These are phyloP conservation scores for Auanema freiburgensis DNA, from an alignment of 2,888 invertebrate species.

Conservation along the genomic window DNA sequence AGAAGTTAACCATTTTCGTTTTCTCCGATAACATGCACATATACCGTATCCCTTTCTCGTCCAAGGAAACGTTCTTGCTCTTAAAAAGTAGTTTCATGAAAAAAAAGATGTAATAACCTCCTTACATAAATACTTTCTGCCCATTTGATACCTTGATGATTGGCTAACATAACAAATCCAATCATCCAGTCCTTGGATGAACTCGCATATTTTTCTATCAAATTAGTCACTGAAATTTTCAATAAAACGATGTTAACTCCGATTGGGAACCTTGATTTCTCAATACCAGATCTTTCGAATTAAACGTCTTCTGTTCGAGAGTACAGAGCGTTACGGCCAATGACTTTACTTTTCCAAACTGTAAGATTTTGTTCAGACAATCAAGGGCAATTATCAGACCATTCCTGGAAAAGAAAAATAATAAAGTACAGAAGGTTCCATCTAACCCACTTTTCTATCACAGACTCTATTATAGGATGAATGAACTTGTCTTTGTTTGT, in stretches of 20 bases:
- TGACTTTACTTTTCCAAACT: slow-evolving; percentile 1
- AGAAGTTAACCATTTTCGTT: too few species aligned
- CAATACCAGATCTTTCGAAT: not conserved
- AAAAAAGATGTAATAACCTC: not conserved
- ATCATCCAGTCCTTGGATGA: not conserved
- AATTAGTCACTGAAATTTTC: too few species aligned
- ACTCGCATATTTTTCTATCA: too few species aligned
- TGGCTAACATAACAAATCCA: not conserved
- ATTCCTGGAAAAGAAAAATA: slow-evolving; percentile 2
- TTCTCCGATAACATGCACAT: too few species aligned
- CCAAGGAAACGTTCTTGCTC: too few species aligned
- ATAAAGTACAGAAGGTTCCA: not conserved
- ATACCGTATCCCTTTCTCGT: too few species aligned
- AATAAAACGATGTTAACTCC: not conserved
- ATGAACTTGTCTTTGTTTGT: slow-evolving; percentile 1
- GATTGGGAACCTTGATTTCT: not conserved
- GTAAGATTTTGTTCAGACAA: not conserved
- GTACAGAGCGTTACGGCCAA: not conserved
- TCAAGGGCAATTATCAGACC: not conserved
- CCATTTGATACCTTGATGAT: not conserved
- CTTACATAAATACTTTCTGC: not conserved
- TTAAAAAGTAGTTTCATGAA: too few species aligned
- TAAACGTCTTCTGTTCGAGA: too few species aligned
- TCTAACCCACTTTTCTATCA: not conserved
- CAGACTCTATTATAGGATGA: not conserved